Conservation (phyloP, 2,888 invertebrate genomes). For the Deladenus siricidicola region DNA sequence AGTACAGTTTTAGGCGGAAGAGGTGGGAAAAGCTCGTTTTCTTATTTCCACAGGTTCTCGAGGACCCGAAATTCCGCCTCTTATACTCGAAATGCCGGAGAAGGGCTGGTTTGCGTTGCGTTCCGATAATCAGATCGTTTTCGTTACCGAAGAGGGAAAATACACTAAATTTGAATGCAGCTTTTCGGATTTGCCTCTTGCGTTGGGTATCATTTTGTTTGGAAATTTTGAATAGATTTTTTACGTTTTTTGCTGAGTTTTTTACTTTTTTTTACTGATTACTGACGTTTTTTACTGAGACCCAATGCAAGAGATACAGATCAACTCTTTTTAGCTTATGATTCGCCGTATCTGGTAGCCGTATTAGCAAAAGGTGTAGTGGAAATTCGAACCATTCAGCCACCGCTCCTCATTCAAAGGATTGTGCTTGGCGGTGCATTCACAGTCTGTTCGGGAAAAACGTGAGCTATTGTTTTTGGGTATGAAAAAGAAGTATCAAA, state of each 20-base stretch:
- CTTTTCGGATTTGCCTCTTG: conserved; percentile 27
- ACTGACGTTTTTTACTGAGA: too few relatives aligned
- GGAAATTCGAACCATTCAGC: conserved; percentile 77
- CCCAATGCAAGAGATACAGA: background rate
- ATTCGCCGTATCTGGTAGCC: conserved; percentile 78
- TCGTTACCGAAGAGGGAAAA: conserved; percentile 7
- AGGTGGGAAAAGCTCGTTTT: background rate
- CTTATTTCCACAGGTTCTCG: too few relatives aligned
- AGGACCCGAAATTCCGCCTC: background rate
- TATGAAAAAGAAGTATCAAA: background rate
- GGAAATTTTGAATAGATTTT: background rate
- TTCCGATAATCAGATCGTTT: conserved; percentile 18
- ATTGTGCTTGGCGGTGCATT: conserved; percentile 61
- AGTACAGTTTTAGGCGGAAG: background rate
- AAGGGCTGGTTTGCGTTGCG: conserved; percentile 23
- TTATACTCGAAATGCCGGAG: conserved; percentile 16
- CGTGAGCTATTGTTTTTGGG: conserved; percentile 12
- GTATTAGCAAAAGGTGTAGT: conserved; percentile 69
- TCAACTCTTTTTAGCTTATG: conserved; percentile 63
- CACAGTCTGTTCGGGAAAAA: conserved; percentile 8
- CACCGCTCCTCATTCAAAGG: conserved; percentile 71
- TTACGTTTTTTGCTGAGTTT: background rate
- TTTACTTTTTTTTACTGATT: too few relatives aligned
- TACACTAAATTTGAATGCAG: conserved; percentile 11
- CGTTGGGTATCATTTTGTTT: too few relatives aligned